Base-by-base conservation (phyloP, 53 echinoderm and acorn worm genomes). In the Actinopyga echinites region DNA sequence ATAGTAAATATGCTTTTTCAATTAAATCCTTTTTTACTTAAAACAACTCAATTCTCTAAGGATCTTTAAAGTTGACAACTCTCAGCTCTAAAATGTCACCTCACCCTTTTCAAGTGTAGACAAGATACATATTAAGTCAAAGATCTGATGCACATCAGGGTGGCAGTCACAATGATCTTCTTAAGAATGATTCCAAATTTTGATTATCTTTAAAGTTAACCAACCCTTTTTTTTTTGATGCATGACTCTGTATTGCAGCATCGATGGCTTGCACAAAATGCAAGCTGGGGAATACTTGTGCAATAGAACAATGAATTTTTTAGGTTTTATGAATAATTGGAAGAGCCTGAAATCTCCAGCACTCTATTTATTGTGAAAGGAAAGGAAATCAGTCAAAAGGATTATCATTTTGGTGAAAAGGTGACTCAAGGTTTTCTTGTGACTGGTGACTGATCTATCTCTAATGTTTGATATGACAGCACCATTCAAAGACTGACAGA, bases 11-110 rank as follows among this genome's bases (percentile, higher is more conserved):
- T 71, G 40, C 71, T 71, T 44, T 71, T 71, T 71, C 71, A 71
- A 71, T 71, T 71, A 71, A 42, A 71, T 44, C 71, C 71, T 71
- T 71, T 42, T 32, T 71, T 71, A 71, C 71, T n/a, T 25, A 71
- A 22, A 42, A 71, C 40, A 9, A 40, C 44, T 40, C 71, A 71
- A 71, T 71, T 71, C 71, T 71, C 71, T 15, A 26, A 71, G 71
- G 71, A 71, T 42, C 71, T 44, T 71, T 71, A 71, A 17, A 40
- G 37, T 25, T 71, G 71, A 71, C 71, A 71, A 71, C 45, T 23
- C n/a, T 21, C 32, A 71, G 40, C 42, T 7, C 44, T 42, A 25
- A 71, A 71, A 71, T 42, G 71, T 71, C 71, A 71, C 71, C 40
- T 34, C 22, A 5, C 25, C 17, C 49, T 49, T 69, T 26, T n/a